Evolutionary conservation across 2,797 vertebrate genomes (phyloP).

Genomic region (Galaxias olidus): DNA sequence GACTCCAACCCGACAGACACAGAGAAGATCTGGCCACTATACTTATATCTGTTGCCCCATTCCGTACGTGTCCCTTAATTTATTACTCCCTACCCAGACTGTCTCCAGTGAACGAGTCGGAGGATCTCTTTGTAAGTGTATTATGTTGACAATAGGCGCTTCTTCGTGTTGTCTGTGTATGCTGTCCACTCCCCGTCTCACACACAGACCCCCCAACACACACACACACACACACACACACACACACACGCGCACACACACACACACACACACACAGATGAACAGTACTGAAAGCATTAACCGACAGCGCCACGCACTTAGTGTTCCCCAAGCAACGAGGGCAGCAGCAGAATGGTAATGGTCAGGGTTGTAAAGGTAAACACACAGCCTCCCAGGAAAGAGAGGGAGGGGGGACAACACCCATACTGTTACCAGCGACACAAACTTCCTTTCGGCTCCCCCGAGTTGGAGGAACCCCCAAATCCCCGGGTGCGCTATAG

Average conservation of each 20-base stretch:
- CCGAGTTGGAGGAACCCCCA: constrained; percentile 34
- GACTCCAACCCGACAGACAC: not conserved
- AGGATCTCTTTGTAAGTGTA: not conserved
- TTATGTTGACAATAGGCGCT: not conserved
- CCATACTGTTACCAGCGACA: constrained; percentile 57
- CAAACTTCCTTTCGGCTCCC: constrained; percentile 65
- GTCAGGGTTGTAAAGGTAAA: constrained; percentile 56
- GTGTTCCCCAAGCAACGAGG: not conserved
- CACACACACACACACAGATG: constrained; percentile 35
- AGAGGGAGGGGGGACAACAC: constrained; percentile 37
- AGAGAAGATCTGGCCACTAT: constrained; percentile 2
- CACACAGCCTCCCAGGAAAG: constrained; percentile 28
- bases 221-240: constrained; percentile 2
- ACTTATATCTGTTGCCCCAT: constrained; percentile 3
- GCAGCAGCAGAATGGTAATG: constrained; percentile 51
- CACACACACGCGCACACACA: constrained; percentile 9
- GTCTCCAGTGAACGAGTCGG: not conserved
- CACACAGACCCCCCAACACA: constrained; percentile 14
- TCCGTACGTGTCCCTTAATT: constrained; percentile 6
- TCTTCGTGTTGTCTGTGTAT: not conserved
- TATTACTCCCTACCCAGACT: not conserved
- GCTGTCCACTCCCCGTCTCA: constrained; percentile 28
- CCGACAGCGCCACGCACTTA: constrained; percentile 22
- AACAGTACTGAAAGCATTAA: constrained; percentile 4
- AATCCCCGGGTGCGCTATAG: constrained; percentile 49